Evolutionary conservation across 2,113 vertebrate genomes (phyloP).

Genomic region (Tautogolabrus adspersus): DNA sequence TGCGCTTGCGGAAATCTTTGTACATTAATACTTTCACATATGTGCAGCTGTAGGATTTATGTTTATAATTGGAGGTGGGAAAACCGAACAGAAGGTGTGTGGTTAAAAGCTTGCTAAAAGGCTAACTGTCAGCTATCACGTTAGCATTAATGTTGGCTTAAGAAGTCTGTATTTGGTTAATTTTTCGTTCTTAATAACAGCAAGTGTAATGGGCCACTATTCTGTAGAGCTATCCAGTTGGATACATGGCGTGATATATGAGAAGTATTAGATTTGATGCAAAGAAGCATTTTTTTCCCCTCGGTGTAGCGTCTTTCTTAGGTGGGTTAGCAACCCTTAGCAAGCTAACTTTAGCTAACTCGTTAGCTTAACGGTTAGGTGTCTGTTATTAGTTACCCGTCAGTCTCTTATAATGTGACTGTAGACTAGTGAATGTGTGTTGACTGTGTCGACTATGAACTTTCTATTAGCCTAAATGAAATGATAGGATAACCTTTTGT

Average conservation of each 20-base stretch:
- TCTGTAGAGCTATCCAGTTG: rapidly evolving
- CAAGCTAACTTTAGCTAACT: slow-evolving; percentile 52
- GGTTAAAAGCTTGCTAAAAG: slow-evolving; percentile 47
- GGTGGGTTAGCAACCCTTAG: slow-evolving; percentile 41
- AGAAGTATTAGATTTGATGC: rapidly evolving
- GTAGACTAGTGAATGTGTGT: too few species aligned
- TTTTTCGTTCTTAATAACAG: background rate
- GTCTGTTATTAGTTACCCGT: background rate
- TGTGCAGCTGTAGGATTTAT: slow-evolving; percentile 6
- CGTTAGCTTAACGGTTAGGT: slow-evolving; percentile 7
- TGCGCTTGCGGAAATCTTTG: background rate
- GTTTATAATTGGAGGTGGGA: slow-evolving; percentile 47
- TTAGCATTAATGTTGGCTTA: slow-evolving; percentile 52
- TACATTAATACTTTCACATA: background rate
- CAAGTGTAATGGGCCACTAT: rapidly evolving
- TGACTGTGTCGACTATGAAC: too few species aligned
- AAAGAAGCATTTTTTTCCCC: background rate
- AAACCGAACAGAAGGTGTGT: slow-evolving; percentile 47
- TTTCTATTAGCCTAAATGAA: too few species aligned
- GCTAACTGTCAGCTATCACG: slow-evolving; percentile 69
- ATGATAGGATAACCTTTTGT: too few species aligned
- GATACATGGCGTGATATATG: rapidly evolving
- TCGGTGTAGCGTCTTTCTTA: background rate
- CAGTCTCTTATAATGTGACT: background rate
- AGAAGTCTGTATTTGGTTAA: slow-evolving; percentile 8